Percentiles rank a stretch among this genome's conserved stretches.
Evolutionary conservation across 2,797 vertebrate species (phyloP).

Genomic region (Darevskia nairensis): DNA sequence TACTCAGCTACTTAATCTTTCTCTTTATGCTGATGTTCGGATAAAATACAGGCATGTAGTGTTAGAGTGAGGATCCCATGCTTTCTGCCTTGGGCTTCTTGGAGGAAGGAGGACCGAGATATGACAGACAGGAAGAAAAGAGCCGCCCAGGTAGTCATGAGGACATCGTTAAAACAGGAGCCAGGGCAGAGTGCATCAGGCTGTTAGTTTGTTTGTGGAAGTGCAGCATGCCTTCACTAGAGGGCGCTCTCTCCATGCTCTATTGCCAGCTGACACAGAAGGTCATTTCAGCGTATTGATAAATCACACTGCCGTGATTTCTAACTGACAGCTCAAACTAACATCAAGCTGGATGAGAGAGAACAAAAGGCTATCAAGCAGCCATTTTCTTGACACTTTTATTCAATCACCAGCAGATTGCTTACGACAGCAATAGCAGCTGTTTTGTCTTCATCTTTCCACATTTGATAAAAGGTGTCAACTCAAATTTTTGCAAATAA

Average conservation of each 20-base stretch:
- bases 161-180: background rate
- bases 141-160: background rate
- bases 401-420: conserved; percentile 99
- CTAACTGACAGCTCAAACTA: conserved; percentile 99
- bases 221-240: conserved; percentile 68
- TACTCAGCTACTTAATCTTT: background rate
- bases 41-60: background rate
- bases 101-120: background rate
- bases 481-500: conserved; percentile 99
- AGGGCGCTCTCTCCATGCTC: conserved; percentile 83
- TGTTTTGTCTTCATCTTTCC: conserved; percentile 99
- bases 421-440: conserved; percentile 99
- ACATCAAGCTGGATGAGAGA: conserved; percentile 99
- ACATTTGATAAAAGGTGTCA: conserved; percentile 99
- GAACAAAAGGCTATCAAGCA: conserved; percentile 99
- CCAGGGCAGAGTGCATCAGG: background rate
- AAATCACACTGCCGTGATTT: conserved; percentile 99
- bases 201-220: background rate
- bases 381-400: conserved; percentile 99
- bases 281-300: conserved; percentile 99
- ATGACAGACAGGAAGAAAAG: no score
- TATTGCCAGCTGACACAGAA: conserved; percentile 83
- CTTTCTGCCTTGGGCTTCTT: background rate
- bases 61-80: background rate
- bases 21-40: background rate